These are phyloP conservation scores for Amorpha juglandis DNA, from an alignment of 2,888 invertebrate genomes.

Conservation along the genomic window DNA sequence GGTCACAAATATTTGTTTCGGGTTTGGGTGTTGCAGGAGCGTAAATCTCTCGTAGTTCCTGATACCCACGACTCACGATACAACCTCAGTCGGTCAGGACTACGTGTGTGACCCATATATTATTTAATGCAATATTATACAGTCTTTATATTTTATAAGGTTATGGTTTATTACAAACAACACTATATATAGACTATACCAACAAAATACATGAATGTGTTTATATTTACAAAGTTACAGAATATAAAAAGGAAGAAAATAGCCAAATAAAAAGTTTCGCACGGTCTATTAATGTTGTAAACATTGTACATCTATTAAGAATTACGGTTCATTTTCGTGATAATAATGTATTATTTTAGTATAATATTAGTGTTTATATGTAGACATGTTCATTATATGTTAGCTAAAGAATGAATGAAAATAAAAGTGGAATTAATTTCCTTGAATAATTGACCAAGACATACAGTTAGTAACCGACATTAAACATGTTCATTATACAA, in stretches of 20 bases:
- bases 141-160: slow-evolving; percentile 1
- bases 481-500: not conserved
- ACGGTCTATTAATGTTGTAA: not conserved
- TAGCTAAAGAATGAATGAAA: too few relatives aligned
- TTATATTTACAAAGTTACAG: not conserved
- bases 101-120: too few relatives aligned
- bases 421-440: too few relatives aligned
- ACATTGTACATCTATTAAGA: not conserved
- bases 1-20: too few relatives aligned
- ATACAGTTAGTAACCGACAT: too few relatives aligned
- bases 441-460: too few relatives aligned
- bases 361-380: not conserved
- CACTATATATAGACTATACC: not conserved
- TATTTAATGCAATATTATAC: not conserved
- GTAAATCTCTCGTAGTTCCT: too few relatives aligned
- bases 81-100: too few relatives aligned
- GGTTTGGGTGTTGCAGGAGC: too few relatives aligned
- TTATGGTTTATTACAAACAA: not conserved
- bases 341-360: not conserved
- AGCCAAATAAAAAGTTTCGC: slow-evolving; percentile 3
- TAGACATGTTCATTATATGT: not conserved
- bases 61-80: too few relatives aligned
- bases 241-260: not conserved
- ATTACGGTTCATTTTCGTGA: not conserved
- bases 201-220: not conserved